Evolutionary conservation across 2,888 invertebrate species (phyloP), one percentile per base, ranked within the genome.

Genomic region (Phymatocera aterrima): DNA sequence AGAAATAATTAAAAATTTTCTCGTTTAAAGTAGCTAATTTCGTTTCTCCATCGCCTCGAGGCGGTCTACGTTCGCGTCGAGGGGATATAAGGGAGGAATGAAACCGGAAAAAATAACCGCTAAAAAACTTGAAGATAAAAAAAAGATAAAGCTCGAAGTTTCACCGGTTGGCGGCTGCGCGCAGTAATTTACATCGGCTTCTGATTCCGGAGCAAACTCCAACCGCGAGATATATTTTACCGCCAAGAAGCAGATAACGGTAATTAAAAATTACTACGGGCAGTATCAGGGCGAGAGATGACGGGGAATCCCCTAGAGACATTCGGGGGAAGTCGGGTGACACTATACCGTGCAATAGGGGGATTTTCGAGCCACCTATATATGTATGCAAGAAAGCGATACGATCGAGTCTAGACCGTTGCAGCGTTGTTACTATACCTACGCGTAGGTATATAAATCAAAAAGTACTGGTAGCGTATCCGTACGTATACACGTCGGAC

Each of bases 1-100:
- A 91, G 91, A 87, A 88, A 90, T 91, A 91, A 91, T 91, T 91
- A 91, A 91, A 91, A 91, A 89, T 89, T 89, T 89, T 89, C 90
- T 90, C 90, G 88, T 89, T 90, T 89, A 89, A 90, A 87, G 87
- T 85, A 87, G 88, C 87, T 90, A 89, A 90, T 90, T 90, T 88
- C 84, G 85, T 87, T 84, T 85, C 85, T 85, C 83, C 85, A 81
- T 84, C 82, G 81, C 78, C 57, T 79, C 79, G 74, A 65, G 65
- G 80, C 75, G 77, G 70, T 60, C 34, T 21, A 43, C 18, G 78
- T 65, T 54, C 74, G 43, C 51, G 61, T 70, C 64, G 43, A 74
- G 75, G 68, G 70, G 48, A 43, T 64, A 78, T 57, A 79, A 77
- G 68, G 74, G 77, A 78, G 54, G 68, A 57, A 60, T 34, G 54